Evolutionary conservation across 2,113 vertebrate genomes (phyloP), one percentile per base, ranked within the genome.

Genomic region (Polypterus senegalus): DNA sequence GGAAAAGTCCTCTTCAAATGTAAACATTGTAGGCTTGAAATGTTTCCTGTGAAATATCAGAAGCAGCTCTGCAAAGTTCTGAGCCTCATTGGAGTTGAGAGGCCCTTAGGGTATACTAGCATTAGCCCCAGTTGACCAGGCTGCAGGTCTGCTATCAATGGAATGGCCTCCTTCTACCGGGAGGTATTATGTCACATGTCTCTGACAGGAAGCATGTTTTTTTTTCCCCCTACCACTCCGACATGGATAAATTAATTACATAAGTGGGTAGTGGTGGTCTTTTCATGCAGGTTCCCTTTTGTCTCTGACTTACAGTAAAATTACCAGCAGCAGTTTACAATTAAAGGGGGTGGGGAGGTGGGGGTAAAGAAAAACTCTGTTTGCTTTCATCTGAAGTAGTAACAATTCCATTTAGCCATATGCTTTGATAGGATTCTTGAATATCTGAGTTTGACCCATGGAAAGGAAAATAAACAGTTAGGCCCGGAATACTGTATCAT

Each of bases 401-500:
- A 27, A 83, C 77, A 84, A 88, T 89, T 86, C 86, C 81, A 83
- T 80, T 79, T 76, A 74, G 78, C 81, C 76, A 76, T 73, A 77
- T 74, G 80, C 79, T 79, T 81, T 85, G 85, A 83, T 86, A 84
- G 81, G 82, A 91, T 89, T 85, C 85, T 85, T 80, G 84, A 86
- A 83, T 84, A 84, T 82, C 80, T 80, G 79, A 83, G 78, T 87
- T 81, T 86, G 87, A 88, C 84, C 83, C 81, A 79, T 77, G 75
- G 81, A 81, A 87, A 81, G 52, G 67, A 90, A 88, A 88, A 89
- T 88, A 90, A 92, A 90, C 88, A 88, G 82, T 87, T 86, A 82
- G 76, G 79, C 82, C 88, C 83, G 84, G 89, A 82, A 86, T 89
- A 88, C 84, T 86, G 85, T 87, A 85, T 88, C 88, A 90, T 90